phyloP scores from a whole-genome alignment of 30 jellyfish, hydroid and myxozoan genomes.

The Turritopsis rubra region DNA sequence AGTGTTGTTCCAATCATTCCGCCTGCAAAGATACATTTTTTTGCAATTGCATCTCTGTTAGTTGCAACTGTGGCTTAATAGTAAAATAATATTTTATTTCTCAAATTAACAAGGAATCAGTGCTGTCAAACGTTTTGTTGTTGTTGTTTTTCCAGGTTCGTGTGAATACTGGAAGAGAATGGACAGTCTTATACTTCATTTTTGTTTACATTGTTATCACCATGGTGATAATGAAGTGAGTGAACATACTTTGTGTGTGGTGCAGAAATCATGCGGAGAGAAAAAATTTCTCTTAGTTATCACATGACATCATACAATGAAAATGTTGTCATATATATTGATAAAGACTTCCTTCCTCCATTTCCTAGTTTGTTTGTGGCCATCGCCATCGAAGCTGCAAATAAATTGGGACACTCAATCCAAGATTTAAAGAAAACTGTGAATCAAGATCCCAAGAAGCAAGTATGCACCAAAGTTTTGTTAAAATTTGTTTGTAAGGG shows the following conservation, averaged over 20 bases:
- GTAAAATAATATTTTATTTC: too few species aligned
- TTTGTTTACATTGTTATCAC: conserved; percentile 43
- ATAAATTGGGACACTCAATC: conserved; percentile 27
- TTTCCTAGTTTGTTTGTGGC: conserved; percentile 61
- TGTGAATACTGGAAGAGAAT: conserved; percentile 33
- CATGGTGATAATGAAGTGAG: conserved; percentile 76
- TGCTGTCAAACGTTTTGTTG: too few species aligned
- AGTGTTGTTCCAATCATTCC: too few species aligned
- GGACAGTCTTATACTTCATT: conserved; percentile 44
- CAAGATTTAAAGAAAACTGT: background rate
- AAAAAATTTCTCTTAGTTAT: too few species aligned
- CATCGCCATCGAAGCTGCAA: conserved; percentile 84
- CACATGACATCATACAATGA: background rate
- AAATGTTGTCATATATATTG: background rate
- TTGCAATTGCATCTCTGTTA: too few species aligned
- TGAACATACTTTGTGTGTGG: background rate
- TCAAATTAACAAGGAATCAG: too few species aligned
- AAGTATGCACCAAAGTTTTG: background rate
- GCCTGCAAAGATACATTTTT: too few species aligned
- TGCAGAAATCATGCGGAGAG: too few species aligned
- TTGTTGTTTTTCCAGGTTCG: conserved; percentile 23
- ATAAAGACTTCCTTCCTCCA: background rate
- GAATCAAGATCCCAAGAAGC: background rate
- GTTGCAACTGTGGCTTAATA: too few species aligned
- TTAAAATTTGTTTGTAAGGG: too few species aligned